Evolutionary conservation across 2,888 invertebrate species (phyloP).

Genomic region (Cosmorhoe ocellata): DNA sequence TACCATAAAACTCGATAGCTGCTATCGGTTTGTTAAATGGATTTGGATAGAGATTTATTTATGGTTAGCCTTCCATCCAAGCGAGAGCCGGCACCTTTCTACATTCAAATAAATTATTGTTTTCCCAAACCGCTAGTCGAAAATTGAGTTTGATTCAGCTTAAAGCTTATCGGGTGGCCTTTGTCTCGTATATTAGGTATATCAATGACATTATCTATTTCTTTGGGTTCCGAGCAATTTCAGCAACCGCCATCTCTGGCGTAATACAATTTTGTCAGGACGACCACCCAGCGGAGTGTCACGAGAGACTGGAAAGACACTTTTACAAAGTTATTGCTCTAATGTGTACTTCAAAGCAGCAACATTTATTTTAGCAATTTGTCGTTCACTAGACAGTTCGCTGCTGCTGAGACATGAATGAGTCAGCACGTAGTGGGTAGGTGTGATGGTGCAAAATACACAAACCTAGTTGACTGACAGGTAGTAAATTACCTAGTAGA

Average conservation of each 20-base stretch:
- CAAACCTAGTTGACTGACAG: neutral
- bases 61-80: no score
- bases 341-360: constrained; percentile 48
- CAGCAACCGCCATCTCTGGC: constrained; percentile 46
- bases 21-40: no score
- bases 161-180: constrained; percentile 36
- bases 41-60: no score
- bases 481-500: neutral
- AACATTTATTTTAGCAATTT: constrained; percentile 46
- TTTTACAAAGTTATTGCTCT: constrained; percentile 43
- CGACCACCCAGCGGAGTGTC: constrained; percentile 46
- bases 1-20: no score
- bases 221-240: constrained; percentile 58
- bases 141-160: constrained; percentile 21
- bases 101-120: constrained; percentile 1
- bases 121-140: neutral
- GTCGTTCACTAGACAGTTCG: constrained; percentile 43
- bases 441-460: neutral
- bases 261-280: constrained; percentile 60
- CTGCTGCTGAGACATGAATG: constrained; percentile 28
- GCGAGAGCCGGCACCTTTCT: no score
- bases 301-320: constrained; percentile 40
- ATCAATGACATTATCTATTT: constrained; percentile 55
- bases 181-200: constrained; percentile 47
- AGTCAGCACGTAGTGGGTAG: constrained; percentile 2